A percentile compares a stretch with the other conserved stretches of the same genome.
Conservation (phyloP, 2,797 vertebrate species). For the Periparus ater region DNA sequence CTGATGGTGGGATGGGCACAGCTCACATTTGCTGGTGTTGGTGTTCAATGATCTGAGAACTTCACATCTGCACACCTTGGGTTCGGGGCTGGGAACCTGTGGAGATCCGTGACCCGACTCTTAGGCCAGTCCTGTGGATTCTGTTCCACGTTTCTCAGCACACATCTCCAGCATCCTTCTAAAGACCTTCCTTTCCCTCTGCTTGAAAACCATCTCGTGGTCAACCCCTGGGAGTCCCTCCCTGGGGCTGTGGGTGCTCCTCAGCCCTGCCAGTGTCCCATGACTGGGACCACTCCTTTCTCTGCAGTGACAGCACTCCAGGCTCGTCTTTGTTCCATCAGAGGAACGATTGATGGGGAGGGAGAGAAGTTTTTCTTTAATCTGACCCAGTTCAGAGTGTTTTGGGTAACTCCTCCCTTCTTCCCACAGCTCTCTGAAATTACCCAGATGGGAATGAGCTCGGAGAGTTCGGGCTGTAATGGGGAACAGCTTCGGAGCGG, state of each 20-base stretch:
- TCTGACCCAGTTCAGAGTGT: not conserved
- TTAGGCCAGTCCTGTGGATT: accelerated
- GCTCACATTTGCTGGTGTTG: not conserved
- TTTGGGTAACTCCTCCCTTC: not conserved
- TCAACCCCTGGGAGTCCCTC: not conserved
- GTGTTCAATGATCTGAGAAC: not conserved
- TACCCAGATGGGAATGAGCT: not conserved
- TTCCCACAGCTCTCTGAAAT: not conserved
- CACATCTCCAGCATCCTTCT: accelerated
- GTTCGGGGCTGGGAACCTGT: not conserved
- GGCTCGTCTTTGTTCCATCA: not conserved
- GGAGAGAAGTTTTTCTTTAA: not conserved
- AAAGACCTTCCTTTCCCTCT: not conserved
- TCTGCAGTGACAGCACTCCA: too few relatives aligned
- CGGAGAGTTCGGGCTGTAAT: not conserved
- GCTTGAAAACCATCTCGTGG: accelerated
- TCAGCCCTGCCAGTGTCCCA: not conserved
- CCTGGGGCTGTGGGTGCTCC: not conserved
- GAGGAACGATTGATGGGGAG: not conserved
- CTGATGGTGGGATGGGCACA: accelerated
- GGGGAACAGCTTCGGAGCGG: not conserved
- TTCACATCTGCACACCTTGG: accelerated
- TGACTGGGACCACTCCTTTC: accelerated
- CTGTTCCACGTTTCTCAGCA: not conserved
- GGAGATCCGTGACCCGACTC: accelerated